Percentiles rank a stretch among this genome's conserved stretches.
Evolutionary conservation across 1,140 invertebrate genomes (phyloP).

Genomic region (Cydia amplana): DNA sequence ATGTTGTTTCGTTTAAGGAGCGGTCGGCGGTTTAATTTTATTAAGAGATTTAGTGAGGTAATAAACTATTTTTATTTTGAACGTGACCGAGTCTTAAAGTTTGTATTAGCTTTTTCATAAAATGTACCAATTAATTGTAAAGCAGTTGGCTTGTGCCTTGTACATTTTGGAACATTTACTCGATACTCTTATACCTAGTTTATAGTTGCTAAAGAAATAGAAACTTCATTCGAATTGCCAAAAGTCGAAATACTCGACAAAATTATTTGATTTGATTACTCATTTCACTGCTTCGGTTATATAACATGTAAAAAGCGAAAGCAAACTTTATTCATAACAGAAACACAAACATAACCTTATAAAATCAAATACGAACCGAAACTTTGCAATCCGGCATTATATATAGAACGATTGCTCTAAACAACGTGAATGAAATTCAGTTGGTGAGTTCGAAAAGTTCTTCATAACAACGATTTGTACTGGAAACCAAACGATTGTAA

Average conservation of each 20-base stretch:
- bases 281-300: too few relatives aligned
- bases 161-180: too few relatives aligned
- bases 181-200: too few relatives aligned
- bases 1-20: slow-evolving; percentile 57
- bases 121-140: too few relatives aligned
- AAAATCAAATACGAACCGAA: slow-evolving; percentile 39
- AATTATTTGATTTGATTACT: too few relatives aligned
- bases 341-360: slow-evolving; percentile 25
- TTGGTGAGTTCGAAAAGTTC: slow-evolving; percentile 28
- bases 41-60: neutral
- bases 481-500: slow-evolving; percentile 30
- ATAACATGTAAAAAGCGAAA: too few relatives aligned
- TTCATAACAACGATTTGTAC: slow-evolving; percentile 31
- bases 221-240: too few relatives aligned
- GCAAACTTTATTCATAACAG: neutral
- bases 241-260: too few relatives aligned
- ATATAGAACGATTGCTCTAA: slow-evolving; percentile 17
- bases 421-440: slow-evolving; percentile 29
- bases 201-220: too few relatives aligned
- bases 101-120: too few relatives aligned
- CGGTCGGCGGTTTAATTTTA: neutral
- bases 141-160: too few relatives aligned
- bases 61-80: neutral
- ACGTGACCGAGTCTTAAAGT: too few relatives aligned
- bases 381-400: neutral